These are phyloP conservation scores for Drosophila sp. DNA, from an alignment of 1,140 invertebrate genomes.

Conservation along the genomic window DNA sequence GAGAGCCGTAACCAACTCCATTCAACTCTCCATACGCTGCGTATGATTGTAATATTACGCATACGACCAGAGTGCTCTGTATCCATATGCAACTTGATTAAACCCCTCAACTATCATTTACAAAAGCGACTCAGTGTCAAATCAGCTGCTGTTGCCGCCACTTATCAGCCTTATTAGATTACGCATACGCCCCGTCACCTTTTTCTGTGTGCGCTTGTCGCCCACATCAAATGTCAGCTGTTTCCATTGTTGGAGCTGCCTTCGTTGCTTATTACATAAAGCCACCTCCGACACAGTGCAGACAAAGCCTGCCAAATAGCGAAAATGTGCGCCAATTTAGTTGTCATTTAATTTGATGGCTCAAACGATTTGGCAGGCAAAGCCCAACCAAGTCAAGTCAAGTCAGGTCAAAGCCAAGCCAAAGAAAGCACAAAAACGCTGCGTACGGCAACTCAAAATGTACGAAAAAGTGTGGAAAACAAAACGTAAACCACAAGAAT, in stretches of 20 bases:
- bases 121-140: conserved; percentile 20
- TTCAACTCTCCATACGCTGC: conserved; percentile 1
- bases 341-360: conserved; percentile 76
- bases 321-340: conserved; percentile 74
- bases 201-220: conserved; percentile 10
- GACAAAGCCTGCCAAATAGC: conserved; percentile 74
- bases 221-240: conserved; percentile 63
- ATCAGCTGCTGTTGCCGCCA: conserved; percentile 17
- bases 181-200: conserved; percentile 5
- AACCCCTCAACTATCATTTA: not conserved
- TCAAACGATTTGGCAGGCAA: conserved; percentile 66
- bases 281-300: conserved; percentile 34
- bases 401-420: conserved; percentile 26
- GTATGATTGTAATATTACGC: conserved; percentile 6
- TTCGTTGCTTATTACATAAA: conserved; percentile 14
- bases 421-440: conserved; percentile 43
- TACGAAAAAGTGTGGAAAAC: conserved; percentile 7
- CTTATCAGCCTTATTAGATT: conserved; percentile 25
- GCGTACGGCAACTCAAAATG: conserved; percentile 52
- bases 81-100: conserved; percentile 13
- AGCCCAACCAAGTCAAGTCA: conserved; percentile 32
- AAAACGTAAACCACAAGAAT: conserved; percentile 27
- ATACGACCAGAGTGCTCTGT: conserved; percentile 15
- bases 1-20: not conserved
- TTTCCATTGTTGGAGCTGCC: conserved; percentile 54